Base-by-base conservation (phyloP, 2,888 invertebrate species). In the Megalurothrips usitatus region DNA sequence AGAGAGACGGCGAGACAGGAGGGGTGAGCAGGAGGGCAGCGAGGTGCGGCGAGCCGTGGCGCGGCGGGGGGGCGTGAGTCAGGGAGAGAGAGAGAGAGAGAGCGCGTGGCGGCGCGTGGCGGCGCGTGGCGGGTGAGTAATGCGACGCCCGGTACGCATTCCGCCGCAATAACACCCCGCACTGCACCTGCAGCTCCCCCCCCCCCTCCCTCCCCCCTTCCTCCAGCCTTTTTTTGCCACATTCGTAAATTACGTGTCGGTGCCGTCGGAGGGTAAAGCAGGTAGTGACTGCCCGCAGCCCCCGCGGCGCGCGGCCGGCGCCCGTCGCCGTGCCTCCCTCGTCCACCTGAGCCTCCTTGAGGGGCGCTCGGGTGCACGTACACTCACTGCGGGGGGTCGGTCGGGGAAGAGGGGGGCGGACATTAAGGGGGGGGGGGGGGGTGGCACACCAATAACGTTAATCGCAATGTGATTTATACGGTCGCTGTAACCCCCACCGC, bases 101-200 rank as follows among this genome's bases (percentile, higher is more conserved):
- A n/a, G n/a, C n/a, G 68, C 68, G 68, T 68, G 68, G 68, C 68
- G 68, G 23, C 23, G 68, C n/a, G 68, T n/a, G 68, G n/a, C 68
- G 68, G 68, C 11, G 68, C 68, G 26, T 11, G 68, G 68, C 68
- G 68, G 23, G n/a, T 68, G 68, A 68, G 68, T 68, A 68, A 68
- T 68, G 68, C 68, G 23, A 23, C 68, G 34, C 34, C 34, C 34
- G 34, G 34, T 6, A 68, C 68, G 58, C 58, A 58, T 58, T 19
- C 58, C 58, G 58, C 58, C 58, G 58, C 58, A 58, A 58, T 58
- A 58, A 58, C 58, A 58, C n/a, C n/a, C 68, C 23, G 68, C 52
- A 23, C 23, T 23, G 68, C 68, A 68, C 68, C 68, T 68, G 68
- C 11, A n/a, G n/a, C 23, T 11, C 68, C 26, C 68, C 11, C 23